Evolutionary conservation across 2,888 invertebrate species (phyloP).

Genomic region (Temnothorax ravouxi): DNA sequence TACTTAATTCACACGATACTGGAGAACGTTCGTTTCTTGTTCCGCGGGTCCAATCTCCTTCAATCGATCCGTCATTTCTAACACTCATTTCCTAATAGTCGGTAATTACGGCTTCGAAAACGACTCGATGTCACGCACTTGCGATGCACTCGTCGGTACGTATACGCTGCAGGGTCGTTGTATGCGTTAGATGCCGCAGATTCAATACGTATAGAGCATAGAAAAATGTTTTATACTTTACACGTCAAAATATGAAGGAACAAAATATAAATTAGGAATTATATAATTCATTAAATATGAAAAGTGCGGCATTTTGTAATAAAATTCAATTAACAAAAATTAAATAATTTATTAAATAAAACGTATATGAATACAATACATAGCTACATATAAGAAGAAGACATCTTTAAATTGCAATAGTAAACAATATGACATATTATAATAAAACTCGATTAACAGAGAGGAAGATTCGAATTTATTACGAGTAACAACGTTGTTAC

Average conservation of each 20-base stretch:
- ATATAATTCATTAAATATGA: not conserved
- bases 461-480: not conserved
- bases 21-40: constrained; percentile 37
- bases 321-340: not conserved
- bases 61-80: constrained; percentile 73
- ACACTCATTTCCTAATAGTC: constrained; percentile 73
- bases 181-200: not conserved
- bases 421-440: not conserved
- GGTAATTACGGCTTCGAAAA: constrained; percentile 69
- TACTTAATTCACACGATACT: constrained; percentile 46
- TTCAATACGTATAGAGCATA: not conserved
- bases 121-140: constrained; percentile 69
- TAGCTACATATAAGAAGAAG: not conserved
- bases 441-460: not conserved
- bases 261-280: not conserved
- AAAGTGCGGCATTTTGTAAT: not conserved
- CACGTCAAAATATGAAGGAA: not conserved
- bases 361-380: not conserved
- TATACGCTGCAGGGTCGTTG: not conserved
- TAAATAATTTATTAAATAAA: not conserved
- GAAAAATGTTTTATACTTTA: not conserved
- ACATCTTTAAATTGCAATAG: not conserved
- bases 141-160: constrained; percentile 44
- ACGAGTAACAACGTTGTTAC: not conserved
- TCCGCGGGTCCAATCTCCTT: constrained; percentile 43